These are phyloP conservation scores for Apantesis nais DNA, from an alignment of 2,888 invertebrate genomes.

Conservation along the genomic window DNA sequence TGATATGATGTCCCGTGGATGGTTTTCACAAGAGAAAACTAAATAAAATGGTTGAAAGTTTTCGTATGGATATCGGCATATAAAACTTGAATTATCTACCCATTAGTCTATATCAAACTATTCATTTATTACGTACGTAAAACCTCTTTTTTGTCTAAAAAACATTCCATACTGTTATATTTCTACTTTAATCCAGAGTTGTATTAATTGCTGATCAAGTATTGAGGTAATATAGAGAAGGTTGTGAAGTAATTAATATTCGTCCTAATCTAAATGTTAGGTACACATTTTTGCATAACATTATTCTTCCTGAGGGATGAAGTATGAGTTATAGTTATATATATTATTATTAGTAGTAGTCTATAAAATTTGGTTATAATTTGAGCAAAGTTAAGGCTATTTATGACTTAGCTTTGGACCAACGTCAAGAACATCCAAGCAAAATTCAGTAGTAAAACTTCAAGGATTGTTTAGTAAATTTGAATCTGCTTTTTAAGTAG, in stretches of 20 bases:
- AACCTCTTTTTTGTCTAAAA: background rate
- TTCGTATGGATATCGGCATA: too few species aligned
- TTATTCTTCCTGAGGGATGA: slow-evolving; percentile 5
- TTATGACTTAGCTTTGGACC: background rate
- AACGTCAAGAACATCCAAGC: background rate
- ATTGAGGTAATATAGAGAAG: slow-evolving; percentile 14
- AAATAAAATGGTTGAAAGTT: background rate
- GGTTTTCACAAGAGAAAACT: too few species aligned
- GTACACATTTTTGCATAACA: slow-evolving; percentile 5
- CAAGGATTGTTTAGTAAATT: background rate
- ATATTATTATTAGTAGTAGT: background rate
- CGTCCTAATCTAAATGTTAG: slow-evolving; percentile 9
- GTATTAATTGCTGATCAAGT: slow-evolving; percentile 37
- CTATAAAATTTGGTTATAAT: background rate
- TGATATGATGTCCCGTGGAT: too few species aligned
- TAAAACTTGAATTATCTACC: too few species aligned
- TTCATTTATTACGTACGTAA: background rate
- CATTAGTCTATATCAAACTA: too few species aligned
- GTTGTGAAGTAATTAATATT: slow-evolving; percentile 18
- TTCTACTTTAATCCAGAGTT: slow-evolving; percentile 29
- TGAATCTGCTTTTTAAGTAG: background rate
- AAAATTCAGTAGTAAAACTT: background rate
- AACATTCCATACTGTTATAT: background rate
- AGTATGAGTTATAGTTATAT: background rate
- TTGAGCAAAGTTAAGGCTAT: background rate